A percentile compares a stretch with the other conserved stretches of the same genome.
Evolutionary conservation across 2,797 vertebrate species (phyloP).

Genomic region (Oryzias sinensis): DNA sequence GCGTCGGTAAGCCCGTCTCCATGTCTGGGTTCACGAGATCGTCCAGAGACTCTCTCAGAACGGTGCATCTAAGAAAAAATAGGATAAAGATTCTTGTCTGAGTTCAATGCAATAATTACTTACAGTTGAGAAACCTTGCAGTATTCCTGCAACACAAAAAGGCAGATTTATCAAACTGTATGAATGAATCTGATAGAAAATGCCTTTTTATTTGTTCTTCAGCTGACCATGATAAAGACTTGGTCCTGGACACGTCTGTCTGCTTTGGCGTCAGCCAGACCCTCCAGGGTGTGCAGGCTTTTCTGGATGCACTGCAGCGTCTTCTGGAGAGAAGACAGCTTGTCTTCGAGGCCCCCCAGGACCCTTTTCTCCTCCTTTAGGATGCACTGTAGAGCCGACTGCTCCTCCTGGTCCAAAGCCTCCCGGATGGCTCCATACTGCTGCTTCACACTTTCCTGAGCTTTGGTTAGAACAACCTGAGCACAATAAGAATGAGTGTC

Average conservation of each 20-base stretch:
- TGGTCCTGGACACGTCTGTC: conserved; percentile 69
- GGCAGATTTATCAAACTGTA: background rate
- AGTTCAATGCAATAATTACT: conserved; percentile 36
- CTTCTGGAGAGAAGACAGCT: conserved; percentile 57
- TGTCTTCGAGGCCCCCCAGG: conserved; percentile 66
- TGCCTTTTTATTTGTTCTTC: background rate
- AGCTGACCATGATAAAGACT: conserved; percentile 75
- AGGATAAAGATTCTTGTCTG: no score
- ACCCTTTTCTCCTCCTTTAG: conserved; percentile 67
- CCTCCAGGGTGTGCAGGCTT: conserved; percentile 65
- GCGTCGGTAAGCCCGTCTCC: no score
- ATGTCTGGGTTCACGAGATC: no score
- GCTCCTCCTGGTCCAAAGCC: conserved; percentile 77
- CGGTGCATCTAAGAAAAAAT: no score
- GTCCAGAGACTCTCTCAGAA: no score
- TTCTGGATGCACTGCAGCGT: conserved; percentile 62
- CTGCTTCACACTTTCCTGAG: conserved; percentile 58
- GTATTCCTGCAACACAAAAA: conserved; percentile 72
- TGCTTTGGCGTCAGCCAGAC: conserved; percentile 66
- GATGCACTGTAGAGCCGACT: conserved; percentile 69
- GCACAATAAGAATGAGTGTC: background rate
- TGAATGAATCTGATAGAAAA: background rate
- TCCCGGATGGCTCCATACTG: conserved; percentile 76
- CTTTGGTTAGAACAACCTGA: conserved; percentile 60
- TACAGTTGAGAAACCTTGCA: conserved; percentile 70